Percentiles rank a stretch among this genome's conserved stretches.
These are phyloP conservation scores for Danio rerio DNA, from an alignment of 2,113 vertebrate species.

Conservation along the genomic window GRCz12tu NC_133196.1:20605501-20606000, in stretches of 20 bases:
- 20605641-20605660: too few relatives aligned
- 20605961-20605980: constrained; percentile 89
- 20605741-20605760: constrained; percentile 70
- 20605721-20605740: not conserved
- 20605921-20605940: constrained; percentile 84
- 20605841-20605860: constrained; percentile 97
- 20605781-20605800: constrained; percentile 70
- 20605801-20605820: constrained; percentile 94
- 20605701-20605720: not conserved
- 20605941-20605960: constrained; percentile 91
- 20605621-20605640: too few relatives aligned
- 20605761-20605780: constrained; percentile 78
- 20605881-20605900: constrained; percentile 91
- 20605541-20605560: too few relatives aligned
- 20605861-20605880: constrained; percentile 94
- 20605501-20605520: too few relatives aligned
- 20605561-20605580: too few relatives aligned
- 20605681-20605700: not conserved
- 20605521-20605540: too few relatives aligned
- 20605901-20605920: constrained; percentile 83
- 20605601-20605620: too few relatives aligned
- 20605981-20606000: constrained; percentile 99
- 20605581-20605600: too few relatives aligned
- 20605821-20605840: constrained; percentile 99
- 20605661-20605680: too few relatives aligned